Conservation (phyloP, 2,113 vertebrate species). For the Rousettus leschenaultii region DNA sequence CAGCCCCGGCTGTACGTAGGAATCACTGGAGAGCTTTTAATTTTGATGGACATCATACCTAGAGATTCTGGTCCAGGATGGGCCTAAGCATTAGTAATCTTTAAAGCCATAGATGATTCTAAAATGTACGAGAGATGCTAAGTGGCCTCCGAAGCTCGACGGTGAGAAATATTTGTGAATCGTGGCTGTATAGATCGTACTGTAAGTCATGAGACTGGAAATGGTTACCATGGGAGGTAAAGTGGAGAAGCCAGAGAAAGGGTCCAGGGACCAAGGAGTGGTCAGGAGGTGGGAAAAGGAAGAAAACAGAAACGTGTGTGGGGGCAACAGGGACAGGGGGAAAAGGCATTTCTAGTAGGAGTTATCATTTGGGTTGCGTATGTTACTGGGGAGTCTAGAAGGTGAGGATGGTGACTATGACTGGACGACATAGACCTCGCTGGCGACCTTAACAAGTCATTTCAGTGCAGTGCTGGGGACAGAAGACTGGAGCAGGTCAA, state of each 20-base stretch:
- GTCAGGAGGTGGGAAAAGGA: neutral
- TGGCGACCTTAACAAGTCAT: no score
- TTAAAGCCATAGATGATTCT: neutral
- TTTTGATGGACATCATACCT: neutral
- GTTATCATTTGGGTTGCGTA: neutral
- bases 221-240: neutral
- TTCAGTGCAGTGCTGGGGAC: neutral
- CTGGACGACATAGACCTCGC: neutral
- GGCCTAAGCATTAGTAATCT: neutral
- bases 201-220: neutral
- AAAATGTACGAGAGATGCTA: neutral
- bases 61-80: neutral
- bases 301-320: neutral
- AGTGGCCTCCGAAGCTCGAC: neutral
- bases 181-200: neutral
- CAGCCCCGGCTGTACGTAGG: neutral
- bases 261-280: neutral
- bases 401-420: neutral
- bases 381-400: neutral
- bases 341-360: neutral
- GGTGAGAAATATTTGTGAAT: neutral
- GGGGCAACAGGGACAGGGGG: neutral
- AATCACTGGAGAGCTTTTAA: neutral
- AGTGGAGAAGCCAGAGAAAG: neutral
- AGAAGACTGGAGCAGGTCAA: neutral